Evolutionary conservation across 2,113 vertebrate species (phyloP).

Genomic region (Ceyx margarethae): DNA sequence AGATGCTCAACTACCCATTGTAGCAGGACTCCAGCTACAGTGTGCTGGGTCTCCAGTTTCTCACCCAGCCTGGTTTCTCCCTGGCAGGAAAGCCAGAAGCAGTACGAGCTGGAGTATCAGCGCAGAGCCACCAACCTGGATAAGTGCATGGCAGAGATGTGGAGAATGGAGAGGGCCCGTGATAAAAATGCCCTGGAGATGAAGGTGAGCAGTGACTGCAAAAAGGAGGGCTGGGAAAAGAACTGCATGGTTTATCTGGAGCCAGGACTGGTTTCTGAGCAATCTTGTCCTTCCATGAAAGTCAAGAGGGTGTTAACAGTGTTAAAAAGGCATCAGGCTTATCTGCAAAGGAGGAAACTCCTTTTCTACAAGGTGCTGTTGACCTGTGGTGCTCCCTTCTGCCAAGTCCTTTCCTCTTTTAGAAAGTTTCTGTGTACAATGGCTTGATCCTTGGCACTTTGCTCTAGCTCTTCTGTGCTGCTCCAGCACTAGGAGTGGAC

Average conservation of each 20-base stretch:
- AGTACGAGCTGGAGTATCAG: constrained; percentile 87
- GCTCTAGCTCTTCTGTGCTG: background rate
- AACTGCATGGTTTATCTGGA: background rate
- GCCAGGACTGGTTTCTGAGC: background rate
- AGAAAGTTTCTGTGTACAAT: background rate
- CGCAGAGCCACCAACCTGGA: constrained; percentile 78
- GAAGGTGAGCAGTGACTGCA: constrained; percentile 62
- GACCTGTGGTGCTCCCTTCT: background rate
- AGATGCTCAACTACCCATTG: background rate
- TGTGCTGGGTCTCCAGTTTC: background rate
- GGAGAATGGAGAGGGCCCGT: constrained; percentile 81
- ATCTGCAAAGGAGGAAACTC: background rate
- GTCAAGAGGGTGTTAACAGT: rapidly evolving
- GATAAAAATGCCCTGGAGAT: constrained; percentile 78
- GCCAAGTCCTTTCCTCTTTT: background rate
- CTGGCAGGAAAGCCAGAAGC: constrained; percentile 83
- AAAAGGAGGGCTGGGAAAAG: background rate
- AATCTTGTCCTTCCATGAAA: background rate
- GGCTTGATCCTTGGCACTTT: background rate
- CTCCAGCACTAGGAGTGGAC: background rate
- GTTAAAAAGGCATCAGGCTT: background rate
- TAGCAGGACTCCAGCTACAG: background rate
- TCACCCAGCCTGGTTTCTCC: background rate
- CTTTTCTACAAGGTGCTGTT: background rate
- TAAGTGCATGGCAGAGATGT: constrained; percentile 80